Base-by-base conservation (phyloP, 2,888 invertebrate species). In the Apamea crenata region DNA sequence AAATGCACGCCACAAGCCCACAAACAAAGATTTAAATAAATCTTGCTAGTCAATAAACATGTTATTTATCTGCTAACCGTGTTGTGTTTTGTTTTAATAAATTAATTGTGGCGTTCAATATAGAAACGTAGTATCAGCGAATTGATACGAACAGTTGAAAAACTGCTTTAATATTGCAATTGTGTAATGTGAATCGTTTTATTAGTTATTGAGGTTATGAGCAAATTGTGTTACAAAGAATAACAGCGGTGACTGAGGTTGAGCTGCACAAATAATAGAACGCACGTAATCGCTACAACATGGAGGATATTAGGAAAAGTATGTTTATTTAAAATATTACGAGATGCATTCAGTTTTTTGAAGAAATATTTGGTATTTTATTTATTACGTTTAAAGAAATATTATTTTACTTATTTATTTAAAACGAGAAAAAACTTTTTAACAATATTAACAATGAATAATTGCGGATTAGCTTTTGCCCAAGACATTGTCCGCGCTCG, bases 121-220 rank as follows among this genome's bases (percentile, higher is more conserved):
- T 76, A 76, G 75, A 78, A 85, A 75, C 68, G 71, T 71, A 66
- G 75, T 84, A 87, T 87, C 86, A 85, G 81, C 89, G 65, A 74
- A 81, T 81, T 81, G 80, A 82, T 80, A 88, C 50, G 47, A 69
- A 50, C 71, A 68, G 40, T 74, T 40, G 69, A 74, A 75, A 80
- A 73, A 36, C 18, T 50, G 79, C 59, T 82, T 74, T 84, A 73
- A 76, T 78, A 72, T 78, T 82, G 66, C 72, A 84, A 72, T 83
- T 82, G 81, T 88, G 81, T 88, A 78, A 88, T 71, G 44, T 75
- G 76, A 74, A 76, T 61, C 79, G 82, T 88, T 84, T 81, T 83
- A 86, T 88, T 88, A 79, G 36, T 79, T 73, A 85, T 83, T 77
- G 82, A 86, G 82, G 84, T 86, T 87, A 81, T 74, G 70, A 80